Percentiles rank a stretch among this genome's conserved stretches.
phyloP scores from a whole-genome alignment of 2,888 invertebrate genomes.

The Drosophila basisetae region DNA sequence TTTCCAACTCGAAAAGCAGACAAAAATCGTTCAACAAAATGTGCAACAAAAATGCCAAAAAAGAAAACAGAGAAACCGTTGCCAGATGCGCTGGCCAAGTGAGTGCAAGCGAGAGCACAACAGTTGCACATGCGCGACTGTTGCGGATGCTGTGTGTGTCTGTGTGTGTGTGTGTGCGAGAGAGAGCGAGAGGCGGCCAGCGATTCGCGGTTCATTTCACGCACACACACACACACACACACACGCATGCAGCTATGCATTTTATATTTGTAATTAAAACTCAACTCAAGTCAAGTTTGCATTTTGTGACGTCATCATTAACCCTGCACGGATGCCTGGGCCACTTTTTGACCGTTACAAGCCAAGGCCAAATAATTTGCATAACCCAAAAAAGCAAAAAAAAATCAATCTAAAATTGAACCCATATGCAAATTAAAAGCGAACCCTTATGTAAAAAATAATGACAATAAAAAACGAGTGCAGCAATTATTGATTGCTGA shows the following conservation, averaged over 20 bases:
- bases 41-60: constrained; percentile 43
- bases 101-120: constrained; percentile 55
- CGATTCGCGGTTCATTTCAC: constrained; percentile 44
- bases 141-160: constrained; percentile 56
- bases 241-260: constrained; percentile 8
- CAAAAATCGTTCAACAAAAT: constrained; percentile 26
- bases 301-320: constrained; percentile 23
- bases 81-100: constrained; percentile 25
- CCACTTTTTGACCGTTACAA: constrained; percentile 40
- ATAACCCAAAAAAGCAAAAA: constrained; percentile 16
- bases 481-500: constrained; percentile 55
- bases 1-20: constrained; percentile 10
- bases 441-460: constrained; percentile 24
- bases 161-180: not conserved
- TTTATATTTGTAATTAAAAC: constrained; percentile 8
- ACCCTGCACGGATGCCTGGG: not conserved
- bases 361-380: constrained; percentile 53
- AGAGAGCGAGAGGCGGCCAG: constrained; percentile 20
- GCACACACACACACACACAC: constrained; percentile 8
- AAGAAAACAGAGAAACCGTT: not conserved
- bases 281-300: constrained; percentile 4
- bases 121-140: constrained; percentile 54
- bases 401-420: constrained; percentile 16
- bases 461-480: constrained; percentile 24
- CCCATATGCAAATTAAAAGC: constrained; percentile 47